These are phyloP conservation scores for Apis florea DNA, from an alignment of 1,140 invertebrate genomes.

Conservation along the genomic window DNA sequence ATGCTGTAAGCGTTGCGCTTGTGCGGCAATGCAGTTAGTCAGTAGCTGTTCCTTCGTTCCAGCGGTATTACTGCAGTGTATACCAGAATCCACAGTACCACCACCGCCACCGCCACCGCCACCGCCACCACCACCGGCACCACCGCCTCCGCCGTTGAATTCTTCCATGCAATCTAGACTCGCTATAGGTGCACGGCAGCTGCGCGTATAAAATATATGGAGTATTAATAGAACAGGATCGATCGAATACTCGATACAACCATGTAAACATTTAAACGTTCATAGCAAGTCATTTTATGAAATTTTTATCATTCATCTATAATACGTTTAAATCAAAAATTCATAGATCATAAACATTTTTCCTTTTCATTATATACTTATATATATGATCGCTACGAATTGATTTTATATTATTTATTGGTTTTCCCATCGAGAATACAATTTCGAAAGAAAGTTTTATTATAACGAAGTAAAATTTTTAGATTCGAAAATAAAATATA, in stretches of 20 bases:
- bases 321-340: background rate
- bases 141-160: slow-evolving; percentile 84
- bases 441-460: too few species aligned
- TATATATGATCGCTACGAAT: too few species aligned
- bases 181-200: slow-evolving; percentile 93
- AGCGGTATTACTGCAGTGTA: slow-evolving; percentile 75
- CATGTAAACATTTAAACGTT: slow-evolving; percentile 7
- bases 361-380: too few species aligned
- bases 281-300: background rate
- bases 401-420: too few species aligned
- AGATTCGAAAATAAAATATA: too few species aligned
- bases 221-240: slow-evolving; percentile 50
- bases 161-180: slow-evolving; percentile 96
- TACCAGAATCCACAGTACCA: slow-evolving; percentile 72
- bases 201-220: slow-evolving; percentile 72
- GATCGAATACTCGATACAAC: slow-evolving; percentile 40
- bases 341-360: too few species aligned
- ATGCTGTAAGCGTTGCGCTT: slow-evolving; percentile 79
- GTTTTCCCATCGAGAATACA: too few species aligned
- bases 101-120: slow-evolving; percentile 75
- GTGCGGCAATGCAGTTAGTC: slow-evolving; percentile 77
- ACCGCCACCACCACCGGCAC: slow-evolving; percentile 71
- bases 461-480: too few species aligned
- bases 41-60: slow-evolving; percentile 80
- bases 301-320: background rate